phyloP scores from a whole-genome alignment of 1,140 invertebrate genomes.

The Eurosta solidaginis region DNA sequence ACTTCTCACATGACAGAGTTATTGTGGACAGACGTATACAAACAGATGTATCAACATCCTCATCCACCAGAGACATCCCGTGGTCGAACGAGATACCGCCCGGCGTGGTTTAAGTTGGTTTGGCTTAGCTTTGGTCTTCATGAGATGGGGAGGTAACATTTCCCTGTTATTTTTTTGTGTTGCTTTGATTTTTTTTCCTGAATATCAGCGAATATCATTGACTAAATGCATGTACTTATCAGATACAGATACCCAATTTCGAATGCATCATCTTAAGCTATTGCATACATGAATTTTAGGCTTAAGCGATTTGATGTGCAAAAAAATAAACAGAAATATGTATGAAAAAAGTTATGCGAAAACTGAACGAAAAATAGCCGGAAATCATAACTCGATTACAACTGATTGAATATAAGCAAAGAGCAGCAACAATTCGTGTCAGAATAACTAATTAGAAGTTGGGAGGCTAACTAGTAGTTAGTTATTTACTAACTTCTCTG shows the following conservation, averaged over 20 bases:
- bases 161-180: neutral
- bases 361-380: slow-evolving; percentile 36
- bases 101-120: neutral
- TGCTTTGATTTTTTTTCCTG: neutral
- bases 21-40: neutral
- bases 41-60: neutral
- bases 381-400: slow-evolving; percentile 57
- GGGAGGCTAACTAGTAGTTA: too few species aligned
- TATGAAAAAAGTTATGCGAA: neutral
- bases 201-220: slow-evolving; percentile 35
- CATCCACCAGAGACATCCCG: slow-evolving; percentile 1
- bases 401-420: slow-evolving; percentile 42
- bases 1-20: neutral
- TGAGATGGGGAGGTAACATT: neutral
- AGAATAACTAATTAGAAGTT: too few species aligned
- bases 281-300: slow-evolving; percentile 1
- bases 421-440: slow-evolving; percentile 33
- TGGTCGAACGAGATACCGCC: neutral
- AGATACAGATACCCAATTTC: neutral
- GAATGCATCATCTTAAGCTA: slow-evolving; percentile 14
- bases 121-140: neutral
- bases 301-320: slow-evolving; percentile 8
- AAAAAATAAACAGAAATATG: neutral
- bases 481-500: too few species aligned
- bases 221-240: slow-evolving; percentile 28